Percentiles rank a stretch among this genome's conserved stretches.
phyloP scores from a whole-genome alignment of 2,113 vertebrate species.

The Nibea albiflora region DNA sequence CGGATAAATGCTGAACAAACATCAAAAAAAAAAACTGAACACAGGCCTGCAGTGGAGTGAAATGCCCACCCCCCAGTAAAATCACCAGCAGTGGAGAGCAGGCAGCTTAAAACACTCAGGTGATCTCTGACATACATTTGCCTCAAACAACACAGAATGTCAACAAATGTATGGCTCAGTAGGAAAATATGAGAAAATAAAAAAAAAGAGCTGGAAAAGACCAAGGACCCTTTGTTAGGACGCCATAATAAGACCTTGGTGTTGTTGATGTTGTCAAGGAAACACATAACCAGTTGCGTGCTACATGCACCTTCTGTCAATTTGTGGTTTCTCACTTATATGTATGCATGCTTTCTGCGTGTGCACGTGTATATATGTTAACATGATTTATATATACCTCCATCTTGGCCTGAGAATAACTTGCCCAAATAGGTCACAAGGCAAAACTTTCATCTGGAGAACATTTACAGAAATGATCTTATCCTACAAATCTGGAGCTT shows the following conservation, averaged over 20 bases:
- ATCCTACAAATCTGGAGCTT: conserved; percentile 52
- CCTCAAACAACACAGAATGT: conserved; percentile 39
- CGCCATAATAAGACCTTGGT: conserved; percentile 2
- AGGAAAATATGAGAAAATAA: conserved; percentile 48
- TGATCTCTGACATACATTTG: conserved; percentile 66
- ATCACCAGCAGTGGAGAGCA: conserved; percentile 34
- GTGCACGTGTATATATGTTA: background rate
- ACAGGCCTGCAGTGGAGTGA: conserved; percentile 22
- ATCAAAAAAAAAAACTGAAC: conserved; percentile 45
- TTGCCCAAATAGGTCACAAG: conserved; percentile 75
- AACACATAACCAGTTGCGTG: conserved; percentile 42
- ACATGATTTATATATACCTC: conserved; percentile 42
- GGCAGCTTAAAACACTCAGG: conserved; percentile 38
- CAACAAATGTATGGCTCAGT: conserved; percentile 67
- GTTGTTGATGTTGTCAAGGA: conserved; percentile 27
- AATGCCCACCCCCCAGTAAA: background rate
- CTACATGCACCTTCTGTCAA: conserved; percentile 42
- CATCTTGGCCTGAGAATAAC: conserved; percentile 73
- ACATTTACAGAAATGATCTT: conserved; percentile 49
- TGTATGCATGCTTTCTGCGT: conserved; percentile 39
- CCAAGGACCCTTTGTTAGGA: conserved; percentile 23
- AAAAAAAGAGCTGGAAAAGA: conserved; percentile 31
- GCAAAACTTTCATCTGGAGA: conserved; percentile 71
- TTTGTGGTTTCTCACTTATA: conserved; percentile 30
- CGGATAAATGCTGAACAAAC: conserved; percentile 53